Evolutionary conservation across 2,888 invertebrate genomes (phyloP).

Genomic region (Hipparchia sbordonii): DNA sequence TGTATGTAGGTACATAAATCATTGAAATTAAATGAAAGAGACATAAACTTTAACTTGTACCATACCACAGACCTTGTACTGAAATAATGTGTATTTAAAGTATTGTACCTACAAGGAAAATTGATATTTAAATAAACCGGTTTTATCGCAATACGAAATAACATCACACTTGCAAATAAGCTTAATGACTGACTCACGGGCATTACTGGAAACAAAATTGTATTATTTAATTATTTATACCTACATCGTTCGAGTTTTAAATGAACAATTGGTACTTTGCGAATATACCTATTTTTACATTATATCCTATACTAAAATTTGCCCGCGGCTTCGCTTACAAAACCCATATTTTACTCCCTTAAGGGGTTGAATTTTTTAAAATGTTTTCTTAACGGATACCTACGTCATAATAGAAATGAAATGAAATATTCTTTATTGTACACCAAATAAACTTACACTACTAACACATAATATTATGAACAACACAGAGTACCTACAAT

Average conservation of each 20-base stretch:
- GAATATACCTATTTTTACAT: background rate
- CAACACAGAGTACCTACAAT: too few relatives aligned
- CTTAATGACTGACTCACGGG: conserved; percentile 29
- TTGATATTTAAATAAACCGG: conserved; percentile 27
- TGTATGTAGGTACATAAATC: background rate
- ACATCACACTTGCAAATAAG: conserved; percentile 31
- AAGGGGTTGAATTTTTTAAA: too few relatives aligned
- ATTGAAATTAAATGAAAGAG: background rate
- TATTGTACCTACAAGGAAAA: conserved; percentile 29
- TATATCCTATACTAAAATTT: too few relatives aligned
- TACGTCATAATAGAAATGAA: too few relatives aligned
- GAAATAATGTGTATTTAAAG: conserved; percentile 24
- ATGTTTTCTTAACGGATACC: too few relatives aligned
- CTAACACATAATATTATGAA: too few relatives aligned
- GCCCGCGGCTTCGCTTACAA: too few relatives aligned
- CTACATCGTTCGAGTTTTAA: background rate
- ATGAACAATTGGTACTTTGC: background rate
- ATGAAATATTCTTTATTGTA: too few relatives aligned
- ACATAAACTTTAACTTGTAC: conserved; percentile 6
- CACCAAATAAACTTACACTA: too few relatives aligned
- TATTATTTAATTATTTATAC: conserved; percentile 15
- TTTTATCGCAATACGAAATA: conserved; percentile 34
- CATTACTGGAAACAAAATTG: conserved; percentile 18
- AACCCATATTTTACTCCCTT: too few relatives aligned
- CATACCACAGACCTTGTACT: conserved; percentile 23